Base-by-base conservation (phyloP, 2,113 vertebrate genomes). In the Marmota monax region DNA sequence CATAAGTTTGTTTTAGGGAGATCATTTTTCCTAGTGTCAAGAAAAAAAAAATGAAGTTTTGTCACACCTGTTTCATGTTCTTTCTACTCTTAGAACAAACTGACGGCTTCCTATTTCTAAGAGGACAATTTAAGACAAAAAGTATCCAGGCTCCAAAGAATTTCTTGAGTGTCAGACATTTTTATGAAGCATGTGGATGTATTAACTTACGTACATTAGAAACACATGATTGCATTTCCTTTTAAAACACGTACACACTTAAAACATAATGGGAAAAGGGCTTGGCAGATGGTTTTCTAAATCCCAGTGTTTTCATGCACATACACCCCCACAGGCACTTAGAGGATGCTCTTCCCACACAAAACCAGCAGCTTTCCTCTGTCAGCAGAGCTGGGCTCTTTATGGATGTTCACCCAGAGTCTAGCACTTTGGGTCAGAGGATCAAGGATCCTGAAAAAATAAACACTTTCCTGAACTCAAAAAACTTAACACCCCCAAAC, bases 191-290 rank as follows among this genome's bases (percentile, higher is more conserved):
- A 73, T 53, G 67, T 67, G 65, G 53, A n/a, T 63, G 17, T 84
- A 16, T 80, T 76, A 65, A 87, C 2, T 1, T 37, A 88, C 90
- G 58, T 18, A 12, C 73, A 72, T 95, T 34, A 42, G 72, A 77
- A 84, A 88, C 79, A 72, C 32, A 67, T 0, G 34, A 65, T 79
- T 90, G 11, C 7, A 48, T 96, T 96, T 95, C 82, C 53, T 63
- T 90, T 92, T 37, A 88, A 88, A 80, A 90, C 37, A 96, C 58
- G 74, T 22, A 51, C 63, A 69, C 78, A 58, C 58, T 94, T 69
- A 82, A 80, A 90, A 69, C n/a, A 77, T 88, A 63, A 83, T 83
- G 73, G 78, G n/a, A 78, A 87, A 88, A 48, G 92, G 58, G 51
- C 45, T 97, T 90, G 77, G 86, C 92, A 88, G 65, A 34, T 67